A percentile compares a stretch with the other conserved stretches of the same genome.
Conservation (phyloP, 1,140 invertebrate genomes). For the Trichoplusia ni region DNA sequence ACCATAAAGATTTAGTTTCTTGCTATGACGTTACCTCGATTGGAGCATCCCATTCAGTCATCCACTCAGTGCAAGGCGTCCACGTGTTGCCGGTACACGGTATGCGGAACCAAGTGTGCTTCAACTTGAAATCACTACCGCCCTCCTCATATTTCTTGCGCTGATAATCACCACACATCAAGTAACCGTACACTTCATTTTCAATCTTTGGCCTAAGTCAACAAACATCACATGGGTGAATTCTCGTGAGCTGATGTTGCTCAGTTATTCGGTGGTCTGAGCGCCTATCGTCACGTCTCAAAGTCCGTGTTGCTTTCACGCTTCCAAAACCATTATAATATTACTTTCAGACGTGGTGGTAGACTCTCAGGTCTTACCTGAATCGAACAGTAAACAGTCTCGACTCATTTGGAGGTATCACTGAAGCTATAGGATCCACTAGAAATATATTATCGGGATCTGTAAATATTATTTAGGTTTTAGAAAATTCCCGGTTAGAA, state of each 20-base stretch:
- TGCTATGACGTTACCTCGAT: slow-evolving; percentile 60
- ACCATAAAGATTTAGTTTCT: too few species aligned
- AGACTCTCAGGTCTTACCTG: slow-evolving; percentile 50
- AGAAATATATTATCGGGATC: slow-evolving; percentile 71
- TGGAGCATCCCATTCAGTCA: slow-evolving; percentile 65
- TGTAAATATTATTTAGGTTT: slow-evolving; percentile 43
- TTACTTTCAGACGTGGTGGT: too few species aligned
- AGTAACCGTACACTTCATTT: slow-evolving; percentile 64
- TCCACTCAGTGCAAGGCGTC: slow-evolving; percentile 65
- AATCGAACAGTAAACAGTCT: slow-evolving; percentile 71
- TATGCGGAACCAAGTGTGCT: slow-evolving; percentile 69
- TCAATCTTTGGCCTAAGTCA: slow-evolving; percentile 59
- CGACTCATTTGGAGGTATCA: slow-evolving; percentile 68
- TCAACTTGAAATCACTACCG: slow-evolving; percentile 42
- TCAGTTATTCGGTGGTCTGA: too few species aligned
- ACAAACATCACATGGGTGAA: background rate
- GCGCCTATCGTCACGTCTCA: too few species aligned
- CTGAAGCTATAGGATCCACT: slow-evolving; percentile 61
- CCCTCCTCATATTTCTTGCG: slow-evolving; percentile 48
- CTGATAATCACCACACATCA: slow-evolving; percentile 71
- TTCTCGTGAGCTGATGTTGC: background rate
- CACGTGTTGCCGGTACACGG: slow-evolving; percentile 72
- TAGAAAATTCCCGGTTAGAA: background rate
- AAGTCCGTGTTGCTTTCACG: too few species aligned
- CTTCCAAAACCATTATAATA: too few species aligned